Conservation (phyloP, 2,888 invertebrate genomes). For the Volucella bombylans region DNA sequence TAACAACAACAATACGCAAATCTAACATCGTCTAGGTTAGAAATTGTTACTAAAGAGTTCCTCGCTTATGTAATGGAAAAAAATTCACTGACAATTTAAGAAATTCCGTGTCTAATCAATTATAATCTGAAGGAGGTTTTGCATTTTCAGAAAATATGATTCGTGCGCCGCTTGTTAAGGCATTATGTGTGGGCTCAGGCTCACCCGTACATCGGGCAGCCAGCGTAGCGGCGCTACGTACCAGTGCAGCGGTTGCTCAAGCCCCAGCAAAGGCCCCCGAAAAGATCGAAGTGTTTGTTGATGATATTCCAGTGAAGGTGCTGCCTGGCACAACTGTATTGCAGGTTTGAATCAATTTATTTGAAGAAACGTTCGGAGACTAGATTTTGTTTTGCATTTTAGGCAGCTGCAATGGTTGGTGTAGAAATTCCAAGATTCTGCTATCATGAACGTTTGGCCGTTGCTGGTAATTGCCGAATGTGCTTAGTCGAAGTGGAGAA, state of each 20-base stretch:
- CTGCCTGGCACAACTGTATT: conserved; percentile 98
- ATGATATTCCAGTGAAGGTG: conserved; percentile 96
- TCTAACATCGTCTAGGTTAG: conserved; percentile 57
- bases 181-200: conserved; percentile 83
- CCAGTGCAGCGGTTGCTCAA: conserved; percentile 83
- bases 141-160: conserved; percentile 84
- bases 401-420: conserved; percentile 97
- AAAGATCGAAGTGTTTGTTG: conserved; percentile 97
- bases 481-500: conserved; percentile 99
- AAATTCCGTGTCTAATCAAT: conserved; percentile 23
- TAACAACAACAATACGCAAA: conserved; percentile 22
- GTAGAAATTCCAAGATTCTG: conserved; percentile 99
- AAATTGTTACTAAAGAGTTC: conserved; percentile 52
- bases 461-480: conserved; percentile 99
- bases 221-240: conserved; percentile 82
- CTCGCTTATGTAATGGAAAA: conserved; percentile 74
- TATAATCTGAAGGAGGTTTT: conserved; percentile 16
- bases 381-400: conserved; percentile 4
- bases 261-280: conserved; percentile 85
- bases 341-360: conserved; percentile 85
- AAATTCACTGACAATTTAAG: conserved; percentile 45
- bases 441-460: conserved; percentile 98
- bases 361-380: conserved; percentile 10
- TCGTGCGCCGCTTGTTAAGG: conserved; percentile 89
- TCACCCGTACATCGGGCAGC: conserved; percentile 81